Conservation (phyloP, 2,888 invertebrate genomes). For the Reticulitermes lucifugus region DNA sequence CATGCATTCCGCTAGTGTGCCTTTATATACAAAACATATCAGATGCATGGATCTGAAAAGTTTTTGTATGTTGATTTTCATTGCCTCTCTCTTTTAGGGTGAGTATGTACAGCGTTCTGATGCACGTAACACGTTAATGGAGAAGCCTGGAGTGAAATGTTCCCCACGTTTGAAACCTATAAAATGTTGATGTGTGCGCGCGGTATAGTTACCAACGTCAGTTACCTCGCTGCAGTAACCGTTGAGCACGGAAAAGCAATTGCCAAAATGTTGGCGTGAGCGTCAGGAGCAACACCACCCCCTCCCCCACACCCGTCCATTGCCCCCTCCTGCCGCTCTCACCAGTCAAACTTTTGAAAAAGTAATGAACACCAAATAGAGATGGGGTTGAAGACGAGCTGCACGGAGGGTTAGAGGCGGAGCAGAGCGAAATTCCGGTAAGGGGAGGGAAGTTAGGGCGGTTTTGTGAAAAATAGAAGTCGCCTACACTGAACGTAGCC, state of each 20-base stretch:
- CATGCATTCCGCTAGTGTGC: too few relatives aligned
- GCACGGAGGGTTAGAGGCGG: not conserved
- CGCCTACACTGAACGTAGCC: not conserved
- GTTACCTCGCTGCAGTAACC: not conserved
- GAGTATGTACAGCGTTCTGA: too few relatives aligned
- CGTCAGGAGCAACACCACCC: not conserved
- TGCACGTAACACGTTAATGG: not conserved
- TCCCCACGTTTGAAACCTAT: not conserved
- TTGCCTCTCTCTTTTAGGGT: not conserved
- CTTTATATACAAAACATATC: not conserved
- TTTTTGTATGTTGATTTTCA: constrained; percentile 24
- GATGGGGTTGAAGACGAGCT: constrained; percentile 1
- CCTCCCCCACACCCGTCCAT: not conserved
- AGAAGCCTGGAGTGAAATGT: not conserved
- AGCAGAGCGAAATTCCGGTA: not conserved
- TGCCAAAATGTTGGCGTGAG: constrained; percentile 8
- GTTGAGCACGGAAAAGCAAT: not conserved
- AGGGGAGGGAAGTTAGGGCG: not conserved
- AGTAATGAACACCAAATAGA: constrained; percentile 25
- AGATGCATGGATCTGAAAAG: not conserved
- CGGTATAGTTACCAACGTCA: not conserved
- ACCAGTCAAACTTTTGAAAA: constrained; percentile 29
- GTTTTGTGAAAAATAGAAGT: not conserved
- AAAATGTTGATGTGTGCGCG: constrained; percentile 8
- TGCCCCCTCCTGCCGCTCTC: not conserved